Evolutionary conservation across 2,888 invertebrate genomes (phyloP).

Genomic region (Nomada fucata): DNA sequence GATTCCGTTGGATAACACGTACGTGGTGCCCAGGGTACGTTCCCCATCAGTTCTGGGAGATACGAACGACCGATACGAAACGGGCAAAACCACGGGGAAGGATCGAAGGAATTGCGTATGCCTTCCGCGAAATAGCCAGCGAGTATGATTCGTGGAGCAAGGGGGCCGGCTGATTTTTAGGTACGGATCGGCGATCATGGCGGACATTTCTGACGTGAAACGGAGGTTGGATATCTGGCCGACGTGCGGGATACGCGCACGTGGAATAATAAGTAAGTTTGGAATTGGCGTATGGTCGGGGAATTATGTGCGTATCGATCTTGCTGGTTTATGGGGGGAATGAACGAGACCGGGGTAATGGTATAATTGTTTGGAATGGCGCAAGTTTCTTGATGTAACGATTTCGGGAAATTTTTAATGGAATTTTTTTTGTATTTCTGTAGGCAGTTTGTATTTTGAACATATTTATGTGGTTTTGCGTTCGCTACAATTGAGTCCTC

Average conservation of each 20-base stretch:
- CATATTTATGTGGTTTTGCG: too few relatives aligned
- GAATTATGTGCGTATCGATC: neutral
- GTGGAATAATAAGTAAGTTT: slow-evolving; percentile 22
- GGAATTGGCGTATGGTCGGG: neutral
- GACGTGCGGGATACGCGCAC: slow-evolving; percentile 44
- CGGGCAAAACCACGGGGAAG: neutral
- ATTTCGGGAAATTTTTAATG: too few relatives aligned
- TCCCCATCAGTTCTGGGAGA: slow-evolving; percentile 61
- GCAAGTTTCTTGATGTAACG: too few relatives aligned
- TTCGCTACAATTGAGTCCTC: too few relatives aligned
- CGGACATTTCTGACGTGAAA: slow-evolving; percentile 23
- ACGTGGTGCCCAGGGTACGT: slow-evolving; percentile 59
- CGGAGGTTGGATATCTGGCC: slow-evolving; percentile 35
- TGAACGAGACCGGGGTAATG: too few relatives aligned
- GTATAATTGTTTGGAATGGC: too few relatives aligned
- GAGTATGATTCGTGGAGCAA: slow-evolving; percentile 30
- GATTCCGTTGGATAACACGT: neutral
- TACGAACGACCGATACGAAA: slow-evolving; percentile 32
- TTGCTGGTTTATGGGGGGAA: too few relatives aligned
- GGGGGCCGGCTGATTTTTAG: slow-evolving; percentile 48
- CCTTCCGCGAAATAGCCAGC: slow-evolving; percentile 66
- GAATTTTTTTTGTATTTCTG: too few relatives aligned
- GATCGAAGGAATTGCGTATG: slow-evolving; percentile 71
- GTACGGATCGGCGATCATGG: slow-evolving; percentile 36
- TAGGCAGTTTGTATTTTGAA: too few relatives aligned